Conservation (phyloP, 1,140 invertebrate species). For the Drosophila serrata region DNA sequence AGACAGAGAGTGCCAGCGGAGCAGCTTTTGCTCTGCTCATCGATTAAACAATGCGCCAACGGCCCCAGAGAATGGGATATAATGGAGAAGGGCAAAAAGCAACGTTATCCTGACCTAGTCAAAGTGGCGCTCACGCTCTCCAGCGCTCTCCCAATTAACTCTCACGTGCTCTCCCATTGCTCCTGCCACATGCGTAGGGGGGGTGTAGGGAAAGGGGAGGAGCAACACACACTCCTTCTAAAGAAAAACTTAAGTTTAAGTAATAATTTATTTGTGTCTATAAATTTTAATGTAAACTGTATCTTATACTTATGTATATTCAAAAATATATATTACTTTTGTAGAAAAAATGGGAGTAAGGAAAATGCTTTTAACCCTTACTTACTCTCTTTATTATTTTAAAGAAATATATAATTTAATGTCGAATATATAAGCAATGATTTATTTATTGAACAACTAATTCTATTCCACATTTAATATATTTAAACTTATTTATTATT, state of each 20-base stretch:
- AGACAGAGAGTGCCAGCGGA: constrained; percentile 17
- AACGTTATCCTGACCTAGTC: constrained; percentile 69
- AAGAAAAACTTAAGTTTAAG: not conserved
- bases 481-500: no score
- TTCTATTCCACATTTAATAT: no score
- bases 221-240: not conserved
- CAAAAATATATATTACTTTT: no score
- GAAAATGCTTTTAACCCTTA: no score
- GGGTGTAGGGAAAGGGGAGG: not conserved
- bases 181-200: constrained; percentile 1
- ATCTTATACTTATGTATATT: no score
- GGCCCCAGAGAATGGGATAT: not conserved
- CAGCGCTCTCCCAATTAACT: constrained; percentile 17
- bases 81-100: constrained; percentile 2
- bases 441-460: no score
- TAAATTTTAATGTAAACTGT: no score
- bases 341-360: no score
- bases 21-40: constrained; percentile 47
- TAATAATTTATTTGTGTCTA: no score
- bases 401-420: no score
- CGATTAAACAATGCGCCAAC: constrained; percentile 68
- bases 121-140: constrained; percentile 34
- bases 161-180: constrained; percentile 19
- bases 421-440: no score
- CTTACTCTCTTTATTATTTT: no score